phyloP scores from a whole-genome alignment of 1,140 invertebrate species.

The Euborellia annulipes region DNA sequence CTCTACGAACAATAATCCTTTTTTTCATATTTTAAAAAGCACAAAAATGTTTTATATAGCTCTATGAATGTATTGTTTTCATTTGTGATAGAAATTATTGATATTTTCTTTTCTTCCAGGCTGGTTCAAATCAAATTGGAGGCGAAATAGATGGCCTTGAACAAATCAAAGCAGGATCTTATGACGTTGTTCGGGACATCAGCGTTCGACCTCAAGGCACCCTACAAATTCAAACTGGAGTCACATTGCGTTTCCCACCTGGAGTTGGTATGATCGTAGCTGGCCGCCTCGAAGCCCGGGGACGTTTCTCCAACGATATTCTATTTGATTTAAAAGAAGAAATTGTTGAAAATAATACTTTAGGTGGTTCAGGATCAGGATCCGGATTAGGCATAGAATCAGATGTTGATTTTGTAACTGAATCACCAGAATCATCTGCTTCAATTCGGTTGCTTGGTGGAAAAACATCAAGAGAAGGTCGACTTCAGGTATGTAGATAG shows the following conservation, averaged over 20 bases:
- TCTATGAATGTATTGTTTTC: no score
- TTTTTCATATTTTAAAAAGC: no score
- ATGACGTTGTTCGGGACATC: conserved; percentile 76
- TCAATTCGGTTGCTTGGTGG: conserved; percentile 63
- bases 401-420: conserved; percentile 37
- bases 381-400: no score
- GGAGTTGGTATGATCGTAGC: conserved; percentile 94
- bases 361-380: no score
- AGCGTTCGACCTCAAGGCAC: conserved; percentile 77
- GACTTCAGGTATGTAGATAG: conserved; percentile 57
- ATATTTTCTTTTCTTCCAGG: no score
- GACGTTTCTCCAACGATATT: conserved; percentile 57
- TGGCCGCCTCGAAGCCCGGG: conserved; percentile 70
- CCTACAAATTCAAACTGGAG: conserved; percentile 70
- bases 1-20: no score
- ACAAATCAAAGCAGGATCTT: conserved; percentile 58
- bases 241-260: conserved; percentile 69
- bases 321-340: conserved; percentile 62
- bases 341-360: conserved; percentile 34
- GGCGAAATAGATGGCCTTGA: conserved; percentile 60
- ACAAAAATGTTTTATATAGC: no score
- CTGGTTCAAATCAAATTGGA: no score
- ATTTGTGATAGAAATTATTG: no score
- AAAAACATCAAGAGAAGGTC: conserved; percentile 53
- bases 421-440: conserved; percentile 30